Evolutionary conservation across 1,140 invertebrate species (phyloP), one percentile per base, ranked within the genome.

Genomic region (Hyles vespertilio): DNA sequence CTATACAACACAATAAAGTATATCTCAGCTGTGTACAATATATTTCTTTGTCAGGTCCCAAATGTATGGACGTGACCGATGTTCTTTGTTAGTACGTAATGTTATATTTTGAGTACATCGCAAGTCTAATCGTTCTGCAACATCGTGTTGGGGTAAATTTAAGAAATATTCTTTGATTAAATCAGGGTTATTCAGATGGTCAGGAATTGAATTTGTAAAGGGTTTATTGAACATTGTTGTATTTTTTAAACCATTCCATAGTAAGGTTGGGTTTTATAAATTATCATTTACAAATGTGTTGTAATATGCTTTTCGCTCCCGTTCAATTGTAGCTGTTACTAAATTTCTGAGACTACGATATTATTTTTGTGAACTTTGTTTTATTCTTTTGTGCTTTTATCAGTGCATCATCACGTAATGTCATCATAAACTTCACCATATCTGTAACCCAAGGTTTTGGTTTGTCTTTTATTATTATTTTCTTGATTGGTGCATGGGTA

Each of bases 221-320:
- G 55, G 5, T 11, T 54, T 49, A 43, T 45, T 45, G 8, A 58
- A 11, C 10, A 45, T 22, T 32, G 50, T 40, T 8, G 61, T 48
- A 32, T 33, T 63, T 36, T 50, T 58, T 22, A 63, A 33, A 44
- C 54, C 9, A 5, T 51, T 54, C 61, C 61, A 63, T 34, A 63
- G 34, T 43, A 50, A 5, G 5, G 51, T 34, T 8, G 61, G 56
- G 4, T 45, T 36, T 9, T 57, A 9, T 22, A 54, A 40, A 33
- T 63, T 63, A 8, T 63, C 58, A 34, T 63, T 63, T 3, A 63
- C 32, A 44, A 49, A 53, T 45, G 52, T 36, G 12, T 63, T 63
- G 11, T 49, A 63, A 36, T 58, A 63, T 8, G 61, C 61, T 34
- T 36, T 33, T 50, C 58, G 58, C 45, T 63, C 61, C n/a, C 61